phyloP scores from a whole-genome alignment of 2,113 vertebrate genomes.

The Spheniscus mendiculus region DNA sequence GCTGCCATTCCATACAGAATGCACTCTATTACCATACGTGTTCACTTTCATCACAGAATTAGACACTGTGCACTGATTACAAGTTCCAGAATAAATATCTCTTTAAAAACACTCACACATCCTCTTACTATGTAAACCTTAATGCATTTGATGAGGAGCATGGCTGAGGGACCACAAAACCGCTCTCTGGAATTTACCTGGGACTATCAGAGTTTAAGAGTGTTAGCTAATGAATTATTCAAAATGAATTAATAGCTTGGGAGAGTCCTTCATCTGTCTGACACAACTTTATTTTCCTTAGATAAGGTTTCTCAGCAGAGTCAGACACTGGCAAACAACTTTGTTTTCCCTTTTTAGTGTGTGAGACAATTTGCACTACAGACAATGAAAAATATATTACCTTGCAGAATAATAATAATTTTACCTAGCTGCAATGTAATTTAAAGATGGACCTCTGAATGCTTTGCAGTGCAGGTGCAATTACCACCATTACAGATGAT shows the following conservation, averaged over 20 bases:
- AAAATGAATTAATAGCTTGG: constrained; percentile 66
- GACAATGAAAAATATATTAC: not conserved
- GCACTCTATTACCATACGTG: not conserved
- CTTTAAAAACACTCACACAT: constrained; percentile 35
- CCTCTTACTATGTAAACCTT: constrained; percentile 33
- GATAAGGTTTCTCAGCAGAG: constrained; percentile 69
- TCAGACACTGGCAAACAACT: constrained; percentile 42
- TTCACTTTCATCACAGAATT: not conserved
- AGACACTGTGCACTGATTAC: constrained; percentile 10
- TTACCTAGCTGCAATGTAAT: not conserved
- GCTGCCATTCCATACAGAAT: not conserved
- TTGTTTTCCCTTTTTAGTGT: constrained; percentile 34
- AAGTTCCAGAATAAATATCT: not conserved
- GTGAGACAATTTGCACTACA: not conserved
- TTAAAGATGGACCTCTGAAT: not conserved
- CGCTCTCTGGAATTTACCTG: constrained; percentile 45
- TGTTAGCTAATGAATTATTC: constrained; percentile 76
- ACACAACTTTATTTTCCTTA: constrained; percentile 69
- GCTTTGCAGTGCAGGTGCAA: not conserved
- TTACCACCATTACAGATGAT: not conserved
- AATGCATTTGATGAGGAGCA: constrained; percentile 15
- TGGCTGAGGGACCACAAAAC: constrained; percentile 7
- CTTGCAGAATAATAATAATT: not conserved
- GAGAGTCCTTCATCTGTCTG: constrained; percentile 72
- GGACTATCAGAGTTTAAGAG: constrained; percentile 34